These are phyloP conservation scores for Tauraco erythrolophus DNA, from an alignment of 2,113 vertebrate species.

Conservation along the genomic window DNA sequence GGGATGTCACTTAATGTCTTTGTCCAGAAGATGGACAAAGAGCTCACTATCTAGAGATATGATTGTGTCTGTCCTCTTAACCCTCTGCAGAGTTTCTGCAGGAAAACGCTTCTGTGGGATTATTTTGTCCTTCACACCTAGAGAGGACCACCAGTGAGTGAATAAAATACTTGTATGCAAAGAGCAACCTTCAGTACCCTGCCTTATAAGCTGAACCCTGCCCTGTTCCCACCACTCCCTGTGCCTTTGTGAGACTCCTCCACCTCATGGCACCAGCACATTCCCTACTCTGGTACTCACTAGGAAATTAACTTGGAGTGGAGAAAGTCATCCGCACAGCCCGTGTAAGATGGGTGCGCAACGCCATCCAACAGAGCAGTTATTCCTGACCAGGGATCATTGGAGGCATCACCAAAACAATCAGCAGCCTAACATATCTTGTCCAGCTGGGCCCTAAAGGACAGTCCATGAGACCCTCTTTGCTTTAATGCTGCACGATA, in stretches of 20 bases:
- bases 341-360: neutral
- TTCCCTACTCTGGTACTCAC: neutral
- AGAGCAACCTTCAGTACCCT: neutral
- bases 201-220: neutral
- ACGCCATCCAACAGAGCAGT: neutral
- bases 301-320: neutral
- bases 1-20: neutral
- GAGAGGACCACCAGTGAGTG: accelerated
- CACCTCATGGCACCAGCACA: neutral
- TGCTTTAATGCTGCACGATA: neutral
- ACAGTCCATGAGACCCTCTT: neutral
- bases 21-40: neutral
- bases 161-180: neutral
- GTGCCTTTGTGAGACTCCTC: neutral
- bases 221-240: neutral
- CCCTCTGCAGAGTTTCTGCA: neutral
- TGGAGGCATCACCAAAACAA: neutral
- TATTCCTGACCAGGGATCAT: neutral
- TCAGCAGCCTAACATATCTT: neutral
- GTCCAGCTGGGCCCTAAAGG: neutral
- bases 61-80: neutral
- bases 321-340: neutral
- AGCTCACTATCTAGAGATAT: neutral
- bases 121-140: neutral
- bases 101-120: neutral